A percentile compares a stretch with the other conserved stretches of the same genome.
Evolutionary conservation across 2,888 invertebrate species (phyloP).

Genomic region (Dynastes maya): DNA sequence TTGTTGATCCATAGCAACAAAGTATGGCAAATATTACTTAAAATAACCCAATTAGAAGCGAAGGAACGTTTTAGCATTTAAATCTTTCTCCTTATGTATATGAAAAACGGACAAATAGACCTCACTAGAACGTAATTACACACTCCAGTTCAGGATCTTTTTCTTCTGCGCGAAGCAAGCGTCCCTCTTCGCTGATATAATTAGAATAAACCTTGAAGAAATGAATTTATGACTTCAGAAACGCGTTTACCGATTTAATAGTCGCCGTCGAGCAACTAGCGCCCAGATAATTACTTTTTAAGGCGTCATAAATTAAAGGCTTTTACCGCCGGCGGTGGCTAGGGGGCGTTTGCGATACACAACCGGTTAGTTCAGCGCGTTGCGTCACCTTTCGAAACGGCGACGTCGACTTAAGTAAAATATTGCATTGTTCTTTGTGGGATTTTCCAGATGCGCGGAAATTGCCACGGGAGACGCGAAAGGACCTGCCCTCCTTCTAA

Average conservation of each 20-base stretch:
- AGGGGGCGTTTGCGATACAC: constrained; percentile 4
- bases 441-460: constrained; percentile 43
- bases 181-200: constrained; percentile 14
- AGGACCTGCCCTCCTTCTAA: not conserved
- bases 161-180: not conserved
- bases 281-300: constrained; percentile 64
- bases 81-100: no score
- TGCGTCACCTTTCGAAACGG: constrained; percentile 38
- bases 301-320: constrained; percentile 65
- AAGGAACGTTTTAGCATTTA: no score
- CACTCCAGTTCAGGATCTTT: not conserved
- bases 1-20: no score
- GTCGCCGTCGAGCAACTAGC: constrained; percentile 57
- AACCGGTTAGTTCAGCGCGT: constrained; percentile 21
- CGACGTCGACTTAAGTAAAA: constrained; percentile 41
- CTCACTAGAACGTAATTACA: not conserved
- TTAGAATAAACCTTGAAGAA: constrained; percentile 46
- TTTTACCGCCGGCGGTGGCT: constrained; percentile 59
- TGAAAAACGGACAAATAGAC: no score
- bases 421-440: constrained; percentile 40
- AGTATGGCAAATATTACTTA: no score
- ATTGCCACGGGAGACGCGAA: constrained; percentile 6
- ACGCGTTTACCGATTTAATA: constrained; percentile 61
- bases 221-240: constrained; percentile 48
- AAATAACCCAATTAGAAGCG: no score